phyloP scores from a whole-genome alignment of 2,888 invertebrate genomes.

The Lithophane leautieri region DNA sequence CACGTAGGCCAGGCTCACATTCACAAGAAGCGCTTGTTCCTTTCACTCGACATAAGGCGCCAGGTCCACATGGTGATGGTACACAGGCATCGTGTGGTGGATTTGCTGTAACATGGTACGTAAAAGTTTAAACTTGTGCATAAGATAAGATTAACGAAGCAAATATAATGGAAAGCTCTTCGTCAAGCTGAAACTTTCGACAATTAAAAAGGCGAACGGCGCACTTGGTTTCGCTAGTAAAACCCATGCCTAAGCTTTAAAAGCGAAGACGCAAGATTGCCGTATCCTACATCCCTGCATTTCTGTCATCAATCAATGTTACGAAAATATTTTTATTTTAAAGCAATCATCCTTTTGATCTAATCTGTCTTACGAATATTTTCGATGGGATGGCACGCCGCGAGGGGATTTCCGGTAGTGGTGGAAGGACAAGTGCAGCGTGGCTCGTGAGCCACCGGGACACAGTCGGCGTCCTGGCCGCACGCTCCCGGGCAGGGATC shows the following conservation, averaged over 20 bases:
- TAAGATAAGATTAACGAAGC: constrained; percentile 66
- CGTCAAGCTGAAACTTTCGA: constrained; percentile 64
- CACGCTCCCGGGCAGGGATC: constrained; percentile 95
- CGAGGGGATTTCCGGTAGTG: constrained; percentile 94
- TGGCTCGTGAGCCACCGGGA: constrained; percentile 93
- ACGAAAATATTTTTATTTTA: constrained; percentile 40
- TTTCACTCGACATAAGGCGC: constrained; percentile 94
- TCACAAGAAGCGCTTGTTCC: constrained; percentile 93
- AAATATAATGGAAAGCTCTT: constrained; percentile 77
- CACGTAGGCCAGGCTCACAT: constrained; percentile 93
- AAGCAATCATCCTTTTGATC: constrained; percentile 83
- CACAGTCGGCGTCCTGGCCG: constrained; percentile 93
- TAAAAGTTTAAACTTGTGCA: constrained; percentile 33
- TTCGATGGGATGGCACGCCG: constrained; percentile 91
- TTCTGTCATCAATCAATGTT: constrained; percentile 36
- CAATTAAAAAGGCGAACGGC: constrained; percentile 65
- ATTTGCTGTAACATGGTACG: constrained; percentile 79
- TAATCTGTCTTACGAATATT: constrained; percentile 86
- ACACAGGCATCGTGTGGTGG: constrained; percentile 93
- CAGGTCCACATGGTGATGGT: constrained; percentile 95
- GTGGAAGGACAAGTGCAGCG: constrained; percentile 92
- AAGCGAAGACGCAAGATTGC: constrained; percentile 83
- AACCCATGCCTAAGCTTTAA: constrained; percentile 91
- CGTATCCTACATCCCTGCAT: constrained; percentile 64
- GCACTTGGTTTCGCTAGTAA: constrained; percentile 85